phyloP scores from a whole-genome alignment of 2,888 invertebrate genomes.

The Tipula lateralis region DNA sequence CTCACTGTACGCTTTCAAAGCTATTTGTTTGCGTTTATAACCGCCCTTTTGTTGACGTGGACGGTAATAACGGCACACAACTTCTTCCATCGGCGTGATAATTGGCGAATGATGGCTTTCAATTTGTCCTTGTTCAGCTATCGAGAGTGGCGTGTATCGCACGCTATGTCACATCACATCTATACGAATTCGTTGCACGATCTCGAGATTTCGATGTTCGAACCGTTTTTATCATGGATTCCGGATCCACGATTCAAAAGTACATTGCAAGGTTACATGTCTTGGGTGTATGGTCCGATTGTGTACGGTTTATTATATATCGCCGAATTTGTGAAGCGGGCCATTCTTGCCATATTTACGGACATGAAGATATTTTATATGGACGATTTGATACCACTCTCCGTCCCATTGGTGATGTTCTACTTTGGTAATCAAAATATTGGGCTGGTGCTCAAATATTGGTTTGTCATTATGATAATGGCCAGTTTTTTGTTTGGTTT shows the following conservation, averaged over 20 bases:
- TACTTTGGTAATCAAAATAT: constrained; percentile 42
- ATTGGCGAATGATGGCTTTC: constrained; percentile 73
- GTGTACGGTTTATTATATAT: constrained; percentile 42
- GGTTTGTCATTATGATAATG: constrained; percentile 54
- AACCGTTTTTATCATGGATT: constrained; percentile 63
- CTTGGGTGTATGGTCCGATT: constrained; percentile 53
- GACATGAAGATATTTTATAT: constrained; percentile 43
- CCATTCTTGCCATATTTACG: constrained; percentile 39
- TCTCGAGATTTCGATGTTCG: constrained; percentile 62
- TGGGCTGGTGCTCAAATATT: constrained; percentile 44
- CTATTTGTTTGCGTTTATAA: constrained; percentile 43
- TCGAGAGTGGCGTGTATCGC: constrained; percentile 67
- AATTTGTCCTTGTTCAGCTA: constrained; percentile 60
- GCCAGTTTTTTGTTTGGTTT: constrained; percentile 58
- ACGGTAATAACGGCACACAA: constrained; percentile 65
- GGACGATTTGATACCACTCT: constrained; percentile 49
- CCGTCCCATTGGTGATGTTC: constrained; percentile 49
- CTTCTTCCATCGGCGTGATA: constrained; percentile 69
- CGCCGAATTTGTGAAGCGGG: constrained; percentile 41
- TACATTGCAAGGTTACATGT: constrained; percentile 51
- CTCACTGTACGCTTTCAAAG: constrained; percentile 44
- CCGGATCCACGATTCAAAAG: constrained; percentile 55
- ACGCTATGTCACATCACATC: constrained; percentile 72
- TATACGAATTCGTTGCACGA: constrained; percentile 74
- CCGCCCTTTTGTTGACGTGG: constrained; percentile 57